Base-by-base conservation (phyloP, 2,113 vertebrate genomes). In the Clarias macrocephalus region DNA sequence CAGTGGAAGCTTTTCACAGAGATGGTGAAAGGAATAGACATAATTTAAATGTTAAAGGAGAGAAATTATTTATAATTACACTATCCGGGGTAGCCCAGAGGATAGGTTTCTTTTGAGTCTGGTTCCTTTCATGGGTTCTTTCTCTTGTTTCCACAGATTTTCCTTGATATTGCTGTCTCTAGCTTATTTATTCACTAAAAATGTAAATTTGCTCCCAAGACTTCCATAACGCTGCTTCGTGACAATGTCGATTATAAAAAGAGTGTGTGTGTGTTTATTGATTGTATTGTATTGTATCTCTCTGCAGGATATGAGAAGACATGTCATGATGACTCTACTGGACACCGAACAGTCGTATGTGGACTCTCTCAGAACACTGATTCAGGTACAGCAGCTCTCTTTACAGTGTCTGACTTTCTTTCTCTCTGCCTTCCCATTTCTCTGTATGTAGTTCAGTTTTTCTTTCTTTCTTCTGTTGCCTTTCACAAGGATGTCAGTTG, bases 261-360 rank as follows among this genome's bases (percentile, higher is more conserved):
- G 21, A 6, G 42, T 42, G 37, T 79, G 42, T 52, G 9, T 83
- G 48, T 86, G 25, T 82, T 21, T 68, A 19, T 25, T 57, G n/a
- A 30, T 66, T 68, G 82, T n/a, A 62, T 54, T 59, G 28, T 33
- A n/a, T 76, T 86, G 25, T 87, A 30, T 90, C 83, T 90, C 59
- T 90, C 83, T 88, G 54, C 92, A 99, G 98, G 98, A 99, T 91
- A 99, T 99, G 98, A 96, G 98, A 93, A 99, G 96, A 92, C 98
- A 99, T 92, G 98, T 99, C 90, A 97, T 98, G 94, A 98, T 99
- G 98, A 99, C 98, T 25, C 95, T 99, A 72, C 92, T 98, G 93
- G 98, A 99, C 92, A 99, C 97, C 0, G 98, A 99, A 88, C 97
- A 99, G 92, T 99, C 98, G 0, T 99, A 99, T 4, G 98, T 99